Percentiles rank a stretch among this genome's conserved stretches.
phyloP scores from a whole-genome alignment of 2,888 invertebrate genomes.

The Drosophila mettleri region DNA sequence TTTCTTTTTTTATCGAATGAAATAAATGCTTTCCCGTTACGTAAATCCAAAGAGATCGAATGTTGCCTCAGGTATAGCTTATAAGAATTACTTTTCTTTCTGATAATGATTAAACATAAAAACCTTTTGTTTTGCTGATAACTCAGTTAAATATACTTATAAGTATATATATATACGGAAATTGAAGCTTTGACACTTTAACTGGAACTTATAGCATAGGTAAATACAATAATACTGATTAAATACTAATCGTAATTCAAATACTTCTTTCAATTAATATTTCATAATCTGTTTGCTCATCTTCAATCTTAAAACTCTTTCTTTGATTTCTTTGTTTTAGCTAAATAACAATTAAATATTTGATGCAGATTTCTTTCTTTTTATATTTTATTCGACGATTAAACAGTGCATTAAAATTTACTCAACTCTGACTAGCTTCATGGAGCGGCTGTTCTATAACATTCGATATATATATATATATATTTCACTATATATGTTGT shows the following conservation, averaged over 20 bases:
- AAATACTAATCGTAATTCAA: conserved; percentile 43
- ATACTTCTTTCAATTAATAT: conserved; percentile 34
- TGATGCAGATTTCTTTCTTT: conserved; percentile 29
- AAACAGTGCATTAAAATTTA: conserved; percentile 83
- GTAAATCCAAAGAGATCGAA: conserved; percentile 38
- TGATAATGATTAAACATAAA: background rate
- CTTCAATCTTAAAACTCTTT: conserved; percentile 36
- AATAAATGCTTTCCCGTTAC: conserved; percentile 66
- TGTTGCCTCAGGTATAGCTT: conserved; percentile 14
- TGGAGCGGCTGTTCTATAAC: conserved; percentile 58
- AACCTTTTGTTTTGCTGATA: background rate
- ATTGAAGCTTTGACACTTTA: conserved; percentile 47
- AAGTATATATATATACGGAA: conserved; percentile 14
- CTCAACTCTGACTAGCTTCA: conserved; percentile 59
- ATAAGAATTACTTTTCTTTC: background rate
- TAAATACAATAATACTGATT: conserved; percentile 56
- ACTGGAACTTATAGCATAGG: conserved; percentile 51
- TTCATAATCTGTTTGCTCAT: conserved; percentile 37
- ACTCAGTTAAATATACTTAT: conserved; percentile 26
- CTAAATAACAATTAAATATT: conserved; percentile 75
- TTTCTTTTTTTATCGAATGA: conserved; percentile 15
- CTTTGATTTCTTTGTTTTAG: conserved; percentile 47
- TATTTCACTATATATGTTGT: conserved; percentile 46
- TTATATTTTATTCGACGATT: conserved; percentile 83
- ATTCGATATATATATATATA: conserved; percentile 56